These are phyloP conservation scores for Camponotus fellah DNA, from an alignment of 2,888 invertebrate genomes.

Conservation along the genomic window DNA sequence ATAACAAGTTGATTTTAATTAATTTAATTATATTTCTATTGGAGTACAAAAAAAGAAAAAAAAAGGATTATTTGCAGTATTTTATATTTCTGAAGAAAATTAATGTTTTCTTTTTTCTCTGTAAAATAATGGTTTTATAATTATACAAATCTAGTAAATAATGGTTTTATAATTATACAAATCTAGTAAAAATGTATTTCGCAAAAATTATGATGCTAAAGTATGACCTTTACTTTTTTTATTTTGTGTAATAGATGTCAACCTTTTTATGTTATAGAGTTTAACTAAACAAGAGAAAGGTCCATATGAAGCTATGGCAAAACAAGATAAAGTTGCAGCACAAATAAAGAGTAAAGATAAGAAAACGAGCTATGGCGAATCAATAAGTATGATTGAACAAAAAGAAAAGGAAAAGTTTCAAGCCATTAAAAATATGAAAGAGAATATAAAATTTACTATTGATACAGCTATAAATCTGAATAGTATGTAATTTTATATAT, in stretches of 20 bases:
- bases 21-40: not conserved
- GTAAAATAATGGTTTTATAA: not conserved
- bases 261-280: slow-evolving; percentile 65
- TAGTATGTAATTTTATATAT: slow-evolving; percentile 60
- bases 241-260: not conserved
- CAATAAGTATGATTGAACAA: slow-evolving; percentile 68
- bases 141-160: not conserved
- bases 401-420: slow-evolving; percentile 63
- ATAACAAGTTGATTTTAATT: not conserved
- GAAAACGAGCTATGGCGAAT: slow-evolving; percentile 80
- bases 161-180: not conserved
- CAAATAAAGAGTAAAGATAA: slow-evolving; percentile 66
- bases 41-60: not conserved
- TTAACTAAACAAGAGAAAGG: slow-evolving; percentile 70
- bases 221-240: not conserved
- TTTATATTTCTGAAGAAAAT: not conserved
- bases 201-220: not conserved
- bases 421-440: slow-evolving; percentile 75
- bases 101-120: not conserved
- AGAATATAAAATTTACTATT: slow-evolving; percentile 72
- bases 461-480: slow-evolving; percentile 60
- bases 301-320: slow-evolving; percentile 79
- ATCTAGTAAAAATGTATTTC: not conserved
- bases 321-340: slow-evolving; percentile 66
- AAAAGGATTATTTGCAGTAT: not conserved